Evolutionary conservation across 2,888 invertebrate species (phyloP).

Genomic region (Trissolcus japonicus): DNA sequence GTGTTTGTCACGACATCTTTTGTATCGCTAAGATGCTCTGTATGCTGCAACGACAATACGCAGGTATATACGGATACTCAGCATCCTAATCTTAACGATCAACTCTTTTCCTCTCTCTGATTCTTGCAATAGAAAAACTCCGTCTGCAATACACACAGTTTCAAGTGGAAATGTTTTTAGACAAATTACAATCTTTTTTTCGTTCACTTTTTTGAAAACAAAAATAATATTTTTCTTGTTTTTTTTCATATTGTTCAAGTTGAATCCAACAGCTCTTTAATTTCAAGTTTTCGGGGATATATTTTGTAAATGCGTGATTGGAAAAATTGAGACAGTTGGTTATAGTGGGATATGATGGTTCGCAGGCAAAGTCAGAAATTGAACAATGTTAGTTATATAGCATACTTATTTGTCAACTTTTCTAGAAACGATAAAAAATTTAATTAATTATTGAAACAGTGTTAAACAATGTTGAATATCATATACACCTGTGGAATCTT

Average conservation of each 20-base stretch:
- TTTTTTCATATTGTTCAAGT: not conserved
- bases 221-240: not conserved
- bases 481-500: too few species aligned
- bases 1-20: conserved; percentile 46
- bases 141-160: not conserved
- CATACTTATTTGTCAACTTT: too few species aligned
- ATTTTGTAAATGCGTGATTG: too few species aligned
- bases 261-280: not conserved
- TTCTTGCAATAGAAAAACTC: conserved; percentile 5
- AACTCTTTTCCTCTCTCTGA: not conserved
- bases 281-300: too few species aligned
- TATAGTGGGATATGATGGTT: too few species aligned
- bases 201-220: not conserved
- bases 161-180: conserved; percentile 3
- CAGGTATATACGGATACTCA: conserved; percentile 37
- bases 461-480: not conserved
- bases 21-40: conserved; percentile 23
- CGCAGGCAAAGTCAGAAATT: too few species aligned
- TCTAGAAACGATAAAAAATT: not conserved
- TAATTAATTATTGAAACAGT: not conserved
- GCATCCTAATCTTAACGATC: conserved; percentile 54
- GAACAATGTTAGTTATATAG: too few species aligned
- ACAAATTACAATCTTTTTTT: not conserved
- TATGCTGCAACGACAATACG: conserved; percentile 20
- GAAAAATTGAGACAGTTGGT: too few species aligned